Conservation (phyloP, 1,140 invertebrate species). For the Sinonovacula constricta region DNA sequence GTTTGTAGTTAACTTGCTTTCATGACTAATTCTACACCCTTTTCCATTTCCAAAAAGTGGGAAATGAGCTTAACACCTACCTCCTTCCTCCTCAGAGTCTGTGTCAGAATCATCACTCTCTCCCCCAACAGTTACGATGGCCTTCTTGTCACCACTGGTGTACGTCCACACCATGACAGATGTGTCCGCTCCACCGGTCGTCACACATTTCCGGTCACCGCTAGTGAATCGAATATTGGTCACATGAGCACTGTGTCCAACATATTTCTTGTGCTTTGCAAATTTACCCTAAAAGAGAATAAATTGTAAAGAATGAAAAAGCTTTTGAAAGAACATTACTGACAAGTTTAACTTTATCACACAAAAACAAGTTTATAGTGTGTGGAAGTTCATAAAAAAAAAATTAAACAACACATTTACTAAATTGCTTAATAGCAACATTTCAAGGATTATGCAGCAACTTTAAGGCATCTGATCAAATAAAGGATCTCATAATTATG, state of each 20-base stretch:
- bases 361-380: too few relatives aligned
- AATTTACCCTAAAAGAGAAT: slow-evolving; percentile 75
- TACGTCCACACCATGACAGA: slow-evolving; percentile 77
- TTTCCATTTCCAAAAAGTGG: neutral
- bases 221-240: slow-evolving; percentile 77
- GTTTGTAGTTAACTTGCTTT: too few relatives aligned
- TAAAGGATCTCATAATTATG: too few relatives aligned
- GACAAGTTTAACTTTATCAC: too few relatives aligned
- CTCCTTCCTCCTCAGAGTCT: slow-evolving; percentile 78
- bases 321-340: too few relatives aligned
- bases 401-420: too few relatives aligned
- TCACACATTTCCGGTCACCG: slow-evolving; percentile 73
- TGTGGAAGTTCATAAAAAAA: too few relatives aligned
- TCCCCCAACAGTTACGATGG: slow-evolving; percentile 61
- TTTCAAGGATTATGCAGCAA: too few relatives aligned
- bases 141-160: slow-evolving; percentile 40
- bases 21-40: too few relatives aligned
- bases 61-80: slow-evolving; percentile 16
- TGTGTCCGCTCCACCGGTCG: slow-evolving; percentile 78
- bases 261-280: slow-evolving; percentile 79
- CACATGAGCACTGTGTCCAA: slow-evolving; percentile 79
- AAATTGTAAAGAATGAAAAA: too few relatives aligned
- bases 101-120: slow-evolving; percentile 78
- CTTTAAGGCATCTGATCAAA: too few relatives aligned
- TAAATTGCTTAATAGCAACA: too few relatives aligned